Conservation (phyloP, 2,888 invertebrate species). For the Netelia melanura region DNA sequence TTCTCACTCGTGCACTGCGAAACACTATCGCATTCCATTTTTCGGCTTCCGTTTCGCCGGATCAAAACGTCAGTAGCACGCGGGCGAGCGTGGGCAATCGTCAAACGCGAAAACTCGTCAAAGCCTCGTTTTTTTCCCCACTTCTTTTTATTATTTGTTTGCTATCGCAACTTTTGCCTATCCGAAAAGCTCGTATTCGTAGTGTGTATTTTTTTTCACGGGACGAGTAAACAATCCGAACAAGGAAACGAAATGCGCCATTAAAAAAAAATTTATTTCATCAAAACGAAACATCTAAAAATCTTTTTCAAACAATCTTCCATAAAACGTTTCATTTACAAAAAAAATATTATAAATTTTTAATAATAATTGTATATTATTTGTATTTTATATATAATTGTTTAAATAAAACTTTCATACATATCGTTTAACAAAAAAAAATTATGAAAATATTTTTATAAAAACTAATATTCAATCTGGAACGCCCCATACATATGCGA, state of each 20-base stretch:
- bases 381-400: too few relatives aligned
- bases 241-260: not conserved
- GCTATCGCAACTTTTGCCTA: not conserved
- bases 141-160: not conserved
- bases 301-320: too few relatives aligned
- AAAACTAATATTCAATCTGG: too few relatives aligned
- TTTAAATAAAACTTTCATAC: too few relatives aligned
- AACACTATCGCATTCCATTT: slow-evolving; percentile 19
- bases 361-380: too few relatives aligned
- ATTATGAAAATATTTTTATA: too few relatives aligned
- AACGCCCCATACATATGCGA: too few relatives aligned
- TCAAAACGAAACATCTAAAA: too few relatives aligned
- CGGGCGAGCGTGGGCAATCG: slow-evolving; percentile 19
- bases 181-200: not conserved
- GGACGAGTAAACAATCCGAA: not conserved
- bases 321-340: too few relatives aligned
- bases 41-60: not conserved
- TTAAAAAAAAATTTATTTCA: not conserved
- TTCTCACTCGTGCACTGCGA: slow-evolving; percentile 11
- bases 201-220: not conserved
- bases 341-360: too few relatives aligned
- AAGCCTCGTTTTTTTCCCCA: slow-evolving; percentile 4
- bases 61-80: slow-evolving; percentile 37
- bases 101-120: slow-evolving; percentile 45
- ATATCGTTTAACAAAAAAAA: too few relatives aligned